Base-by-base conservation (phyloP, 2,797 vertebrate species). In the Myiotriccus ornatus region DNA sequence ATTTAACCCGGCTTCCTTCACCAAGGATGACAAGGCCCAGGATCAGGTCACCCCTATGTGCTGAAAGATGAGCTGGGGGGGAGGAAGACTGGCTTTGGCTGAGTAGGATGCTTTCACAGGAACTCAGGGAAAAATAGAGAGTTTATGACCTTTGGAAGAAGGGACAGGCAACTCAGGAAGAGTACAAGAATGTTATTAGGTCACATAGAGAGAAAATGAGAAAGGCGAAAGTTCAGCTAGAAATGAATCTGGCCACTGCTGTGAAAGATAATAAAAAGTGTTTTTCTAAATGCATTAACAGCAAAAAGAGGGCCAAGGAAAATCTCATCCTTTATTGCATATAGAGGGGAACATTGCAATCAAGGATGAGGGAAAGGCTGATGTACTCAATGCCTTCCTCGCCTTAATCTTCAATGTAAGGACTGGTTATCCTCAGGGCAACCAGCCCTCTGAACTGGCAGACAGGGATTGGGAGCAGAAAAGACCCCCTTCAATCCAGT, bases 401-500 rank as follows among this genome's bases (percentile, higher is more conserved):
- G 15, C 13, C 59, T 71, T 22, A 27, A 13, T 41, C 46, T 65
- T 90, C 39, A 47, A 12, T 7, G 46, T 14, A 44, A 84, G 59
- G 21, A 47, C 4, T 12, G 6, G 21, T 53, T 52, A 35, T 41
- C 9, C 65, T 65, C 46, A 52, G 21, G 37, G 30, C 52, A 59
- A 32, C 30, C 44, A 25, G 14, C 30, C 15, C 25, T 30, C 34
- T 41, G 57, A 52, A 22, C 34, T 20, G 17, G 19, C 14, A 49
- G 23, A 43, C 32, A 62, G 23, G n/a, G 28, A 46, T 34, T 5
- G 30, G 15, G 39, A 59, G 39, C 50, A 78, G 44, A 39, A 57
- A 37, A 30, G 12, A 5, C 2, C 8, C 28, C 5, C n/a, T 30
- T 1, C 10, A 34, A 64, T 34, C 37, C n/a, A 6, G 9, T 2